Percentiles rank a stretch among this genome's conserved stretches.
Conservation (phyloP, 2,113 vertebrate genomes). For the Aptenodytes patagonicus region DNA sequence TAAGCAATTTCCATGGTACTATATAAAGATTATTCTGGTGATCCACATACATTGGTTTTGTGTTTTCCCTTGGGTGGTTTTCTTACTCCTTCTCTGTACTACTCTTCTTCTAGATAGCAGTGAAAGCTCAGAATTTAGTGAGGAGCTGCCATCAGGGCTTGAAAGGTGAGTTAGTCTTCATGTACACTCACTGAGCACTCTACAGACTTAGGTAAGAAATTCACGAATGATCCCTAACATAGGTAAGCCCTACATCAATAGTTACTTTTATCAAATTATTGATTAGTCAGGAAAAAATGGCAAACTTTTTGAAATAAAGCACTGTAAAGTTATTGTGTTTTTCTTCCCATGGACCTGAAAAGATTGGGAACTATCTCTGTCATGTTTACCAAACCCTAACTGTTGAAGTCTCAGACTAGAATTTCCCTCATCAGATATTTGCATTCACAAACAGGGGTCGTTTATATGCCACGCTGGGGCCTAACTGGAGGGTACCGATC, state of each 20-base stretch:
- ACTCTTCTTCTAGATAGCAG: slow-evolving; percentile 86
- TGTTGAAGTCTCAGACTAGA: neutral
- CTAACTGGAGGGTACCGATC: slow-evolving; percentile 92
- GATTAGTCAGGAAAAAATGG: neutral
- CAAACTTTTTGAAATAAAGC: neutral
- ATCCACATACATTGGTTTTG: neutral
- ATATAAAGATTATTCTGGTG: neutral
- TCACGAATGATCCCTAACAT: neutral
- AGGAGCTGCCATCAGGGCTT: slow-evolving; percentile 87
- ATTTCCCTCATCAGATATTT: slow-evolving; percentile 47
- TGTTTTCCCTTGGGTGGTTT: slow-evolving; percentile 33
- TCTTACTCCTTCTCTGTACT: slow-evolving; percentile 64
- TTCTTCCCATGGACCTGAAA: neutral
- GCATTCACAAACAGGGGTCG: slow-evolving; percentile 88
- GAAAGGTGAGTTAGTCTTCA: slow-evolving; percentile 86
- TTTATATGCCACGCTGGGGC: slow-evolving; percentile 93
- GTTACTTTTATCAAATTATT: neutral
- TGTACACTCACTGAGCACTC: slow-evolving; percentile 5
- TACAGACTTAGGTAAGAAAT: slow-evolving; percentile 17
- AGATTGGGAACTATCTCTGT: neutral
- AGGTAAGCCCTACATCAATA: slow-evolving; percentile 11
- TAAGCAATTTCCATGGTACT: neutral
- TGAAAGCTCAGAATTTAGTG: slow-evolving; percentile 93
- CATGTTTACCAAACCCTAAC: neutral
- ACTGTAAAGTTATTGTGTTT: neutral